Evolutionary conservation across 2,797 vertebrate species (phyloP), one percentile per base, ranked within the genome.

Genomic region (Brachyalestes nurse): DNA sequence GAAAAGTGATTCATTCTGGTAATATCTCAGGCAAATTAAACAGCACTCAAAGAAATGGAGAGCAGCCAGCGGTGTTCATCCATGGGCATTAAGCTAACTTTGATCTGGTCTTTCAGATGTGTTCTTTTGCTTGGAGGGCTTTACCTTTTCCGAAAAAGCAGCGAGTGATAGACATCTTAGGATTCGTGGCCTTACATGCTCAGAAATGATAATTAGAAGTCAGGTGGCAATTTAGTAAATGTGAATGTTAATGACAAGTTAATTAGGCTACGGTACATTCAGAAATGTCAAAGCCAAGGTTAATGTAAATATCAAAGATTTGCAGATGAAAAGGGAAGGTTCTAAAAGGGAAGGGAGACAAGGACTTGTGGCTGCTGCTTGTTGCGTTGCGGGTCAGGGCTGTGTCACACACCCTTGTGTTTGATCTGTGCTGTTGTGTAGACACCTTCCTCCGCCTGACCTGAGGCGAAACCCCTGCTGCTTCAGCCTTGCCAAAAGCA

Each of bases 21-120:
- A 9, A 55, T 28, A 14, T 49, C 25, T 55, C 23, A 10, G 23
- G 47, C 23, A 72, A 55, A 57, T 53, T 25, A 78, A 60, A 72
- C 55, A 71, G 19, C 40, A 60, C 17, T 61, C 7, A 34, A 21
- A 71, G 25, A 62, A 17, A 10, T 71, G 67, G 57, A 72, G 38
- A 47, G 28, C 47, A 72, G 77, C 58, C 58, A 72, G 45, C n/a
- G 14, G 2, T 38, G 23, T n/a, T 72, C 45, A 53, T 72, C 69
- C 58, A 23, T 49, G 61, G 70, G n/a, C 60, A 57, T 61, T 73
- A 66, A 74, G 6, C 7, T 5, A 57, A 55, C 70, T 79, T 79
- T 73, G 78, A 73, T 80, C 71, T 58, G 0, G 61, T 66, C 21
- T 73, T 23, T 73, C 60, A 21, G 60, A 66, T 23, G 10, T 25